Evolutionary conservation across 1,140 invertebrate species (phyloP).

Genomic region (Lysiphlebus fabarum): DNA sequence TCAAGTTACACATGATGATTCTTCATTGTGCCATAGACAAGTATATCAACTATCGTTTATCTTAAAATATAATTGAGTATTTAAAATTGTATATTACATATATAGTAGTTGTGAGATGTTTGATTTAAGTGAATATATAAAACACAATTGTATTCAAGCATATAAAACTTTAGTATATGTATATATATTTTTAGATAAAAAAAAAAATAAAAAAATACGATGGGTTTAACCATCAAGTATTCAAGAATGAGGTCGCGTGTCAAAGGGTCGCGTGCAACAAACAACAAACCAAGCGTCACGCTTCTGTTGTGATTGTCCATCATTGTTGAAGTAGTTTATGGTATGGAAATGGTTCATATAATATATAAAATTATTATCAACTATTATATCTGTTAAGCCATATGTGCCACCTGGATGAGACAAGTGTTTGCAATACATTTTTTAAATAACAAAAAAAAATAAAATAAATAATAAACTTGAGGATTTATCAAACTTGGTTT

Average conservation of each 20-base stretch:
- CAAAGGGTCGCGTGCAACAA: slow-evolving; percentile 19
- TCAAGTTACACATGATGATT: too few relatives aligned
- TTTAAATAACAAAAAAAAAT: neutral
- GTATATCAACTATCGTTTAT: too few relatives aligned
- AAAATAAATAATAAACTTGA: neutral
- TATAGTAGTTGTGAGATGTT: too few relatives aligned
- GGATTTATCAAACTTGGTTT: neutral
- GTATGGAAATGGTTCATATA: slow-evolving; percentile 12
- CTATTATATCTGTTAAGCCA: neutral
- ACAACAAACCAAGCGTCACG: slow-evolving; percentile 6
- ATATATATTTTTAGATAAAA: neutral
- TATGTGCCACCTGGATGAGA: neutral
- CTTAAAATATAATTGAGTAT: too few relatives aligned
- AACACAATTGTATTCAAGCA: neutral
- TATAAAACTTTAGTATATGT: neutral
- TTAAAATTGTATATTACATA: too few relatives aligned
- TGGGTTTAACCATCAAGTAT: neutral
- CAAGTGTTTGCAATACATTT: slow-evolving; percentile 18
- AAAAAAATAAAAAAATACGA: neutral
- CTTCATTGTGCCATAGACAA: too few relatives aligned
- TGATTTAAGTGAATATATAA: too few relatives aligned
- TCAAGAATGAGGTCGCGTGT: slow-evolving; percentile 24
- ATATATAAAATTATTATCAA: slow-evolving; percentile 5
- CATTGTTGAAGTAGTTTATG: slow-evolving; percentile 11
- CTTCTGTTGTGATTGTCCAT: slow-evolving; percentile 13